Base-by-base conservation (phyloP, 2,888 invertebrate species). In the Cerastis rubricosa region DNA sequence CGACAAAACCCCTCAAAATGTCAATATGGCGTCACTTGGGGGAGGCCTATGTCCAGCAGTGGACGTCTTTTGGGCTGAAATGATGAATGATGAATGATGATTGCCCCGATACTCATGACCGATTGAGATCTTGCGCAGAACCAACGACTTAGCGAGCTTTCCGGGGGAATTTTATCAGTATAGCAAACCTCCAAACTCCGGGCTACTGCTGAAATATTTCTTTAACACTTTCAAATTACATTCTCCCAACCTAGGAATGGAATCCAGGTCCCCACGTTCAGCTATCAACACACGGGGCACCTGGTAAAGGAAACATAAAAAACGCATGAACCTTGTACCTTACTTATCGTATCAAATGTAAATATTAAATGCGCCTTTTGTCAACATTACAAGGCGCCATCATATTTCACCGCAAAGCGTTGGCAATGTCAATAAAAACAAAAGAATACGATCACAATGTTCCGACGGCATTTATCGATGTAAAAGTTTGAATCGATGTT, bases 401-500 rank as follows among this genome's bases (percentile, higher is more conserved):
- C 68, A 84, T 86, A 84, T 66, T 69, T 84, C 61, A 86, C 19
- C 8, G 19, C 7, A 35, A 71, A 59, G 25, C 61, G 11, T 64
- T 8, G 19, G 35, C n/a, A 22, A 43, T 43, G 72, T 66, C 40
- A 61, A 54, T 43, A 78, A 59, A 61, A 80, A 84, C 71, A 86
- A 78, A 83, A 11, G 49, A 63, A 67, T 19, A 67, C 40, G 40
- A 61, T 29, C 14, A 71, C 64, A 74, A 61, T 63, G 72, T 66
- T 68, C n/a, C 66, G 22, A 65, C n/a, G 29, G 19, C 59, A 29
- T 35, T 12, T 74, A 67, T 66, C 14, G 68, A 69, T 29, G n/a
- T 47, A 61, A 74, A 67, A 61, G 74, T 63, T 67, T 54, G 49
- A 47, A 57, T 59, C 69, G 49, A 63, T 75, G 11, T 25, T 74